Conservation (phyloP, 1,140 invertebrate species). For the Orussus abietinus region DNA sequence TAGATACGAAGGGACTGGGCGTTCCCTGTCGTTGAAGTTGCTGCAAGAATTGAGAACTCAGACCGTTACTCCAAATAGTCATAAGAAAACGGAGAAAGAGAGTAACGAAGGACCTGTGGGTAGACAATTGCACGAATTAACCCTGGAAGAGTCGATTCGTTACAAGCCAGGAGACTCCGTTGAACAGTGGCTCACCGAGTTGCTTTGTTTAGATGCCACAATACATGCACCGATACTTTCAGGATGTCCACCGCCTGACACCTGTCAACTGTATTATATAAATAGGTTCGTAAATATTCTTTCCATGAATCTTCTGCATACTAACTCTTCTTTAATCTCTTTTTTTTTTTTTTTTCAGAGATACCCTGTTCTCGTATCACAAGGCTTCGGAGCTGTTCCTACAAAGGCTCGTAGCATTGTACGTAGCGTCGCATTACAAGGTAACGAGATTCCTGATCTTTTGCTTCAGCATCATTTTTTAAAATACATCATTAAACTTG, state of each 20-base stretch:
- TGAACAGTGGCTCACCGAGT: conserved; percentile 87
- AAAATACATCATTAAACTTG: conserved; percentile 11
- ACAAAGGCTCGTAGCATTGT: conserved; percentile 86
- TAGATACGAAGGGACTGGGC: conserved; percentile 95
- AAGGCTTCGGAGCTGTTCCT: conserved; percentile 93
- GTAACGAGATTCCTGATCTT: no score
- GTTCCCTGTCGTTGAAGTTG: conserved; percentile 93
- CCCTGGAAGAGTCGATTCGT: conserved; percentile 91
- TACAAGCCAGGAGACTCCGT: conserved; percentile 85
- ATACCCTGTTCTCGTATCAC: conserved; percentile 96
- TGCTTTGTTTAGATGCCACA: conserved; percentile 88
- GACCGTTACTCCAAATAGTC: conserved; percentile 44
- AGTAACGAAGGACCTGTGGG: conserved; percentile 47
- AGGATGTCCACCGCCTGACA: conserved; percentile 81
- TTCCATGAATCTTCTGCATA: conserved; percentile 13
- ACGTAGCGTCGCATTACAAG: conserved; percentile 98
- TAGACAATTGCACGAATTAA: conserved; percentile 57
- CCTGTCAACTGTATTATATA: conserved; percentile 89
- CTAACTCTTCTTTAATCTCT: conserved; percentile 12
- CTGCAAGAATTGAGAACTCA: conserved; percentile 82
- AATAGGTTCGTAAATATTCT: conserved; percentile 52
- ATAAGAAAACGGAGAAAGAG: conserved; percentile 44
- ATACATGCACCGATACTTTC: conserved; percentile 62
- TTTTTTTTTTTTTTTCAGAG: conserved; percentile 54
- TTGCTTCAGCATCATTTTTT: conserved; percentile 13